These are phyloP conservation scores for Rhimphoctona megacephalus DNA, from an alignment of 2,888 invertebrate genomes.

Conservation along the genomic window DNA sequence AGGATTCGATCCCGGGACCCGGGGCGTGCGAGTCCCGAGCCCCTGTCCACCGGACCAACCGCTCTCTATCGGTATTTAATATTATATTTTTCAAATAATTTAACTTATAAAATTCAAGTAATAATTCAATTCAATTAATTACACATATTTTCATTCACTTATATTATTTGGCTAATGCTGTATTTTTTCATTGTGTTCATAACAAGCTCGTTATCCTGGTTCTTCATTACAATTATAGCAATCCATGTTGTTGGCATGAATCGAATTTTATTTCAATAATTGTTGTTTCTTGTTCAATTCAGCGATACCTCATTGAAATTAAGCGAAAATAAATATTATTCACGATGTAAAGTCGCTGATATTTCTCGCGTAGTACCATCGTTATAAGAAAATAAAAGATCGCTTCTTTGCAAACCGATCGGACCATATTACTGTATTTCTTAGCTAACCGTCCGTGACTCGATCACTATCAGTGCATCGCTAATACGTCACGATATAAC, in stretches of 20 bases:
- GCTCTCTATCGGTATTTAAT: too few species aligned
- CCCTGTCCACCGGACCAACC: too few species aligned
- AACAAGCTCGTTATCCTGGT: not conserved
- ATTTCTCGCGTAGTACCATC: not conserved
- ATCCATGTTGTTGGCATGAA: too few species aligned
- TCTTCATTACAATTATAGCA: not conserved
- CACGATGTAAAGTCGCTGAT: not conserved
- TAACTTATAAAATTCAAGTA: too few species aligned
- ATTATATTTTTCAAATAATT: too few species aligned
- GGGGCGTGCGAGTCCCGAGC: too few species aligned
- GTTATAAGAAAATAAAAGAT: not conserved
- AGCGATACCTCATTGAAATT: not conserved
- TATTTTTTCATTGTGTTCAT: not conserved
- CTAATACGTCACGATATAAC: constrained; percentile 43
- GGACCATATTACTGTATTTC: constrained; percentile 26
- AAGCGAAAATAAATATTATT: not conserved
- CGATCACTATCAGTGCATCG: constrained; percentile 48
- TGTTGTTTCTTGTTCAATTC: not conserved
- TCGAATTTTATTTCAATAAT: not conserved
- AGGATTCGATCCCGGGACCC: too few species aligned
- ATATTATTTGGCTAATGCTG: too few species aligned
- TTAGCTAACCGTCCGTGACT: constrained; percentile 29
- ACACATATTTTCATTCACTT: too few species aligned
- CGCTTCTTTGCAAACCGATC: constrained; percentile 10
- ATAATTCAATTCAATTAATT: too few species aligned